Evolutionary conservation across 2,113 vertebrate species (phyloP).

Genomic region (Sturnira hondurensis): DNA sequence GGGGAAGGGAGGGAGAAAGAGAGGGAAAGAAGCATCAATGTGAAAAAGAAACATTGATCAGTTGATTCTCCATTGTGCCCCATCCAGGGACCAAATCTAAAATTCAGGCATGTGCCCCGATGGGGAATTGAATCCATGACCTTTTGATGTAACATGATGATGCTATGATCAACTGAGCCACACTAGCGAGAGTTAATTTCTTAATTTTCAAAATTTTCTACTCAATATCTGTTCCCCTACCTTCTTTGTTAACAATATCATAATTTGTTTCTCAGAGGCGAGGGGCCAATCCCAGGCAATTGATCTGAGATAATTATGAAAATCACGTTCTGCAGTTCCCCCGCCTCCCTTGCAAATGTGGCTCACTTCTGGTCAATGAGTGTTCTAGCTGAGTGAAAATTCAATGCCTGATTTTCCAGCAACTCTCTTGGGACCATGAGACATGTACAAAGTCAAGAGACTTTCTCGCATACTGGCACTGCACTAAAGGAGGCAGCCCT

Average conservation of each 20-base stretch:
- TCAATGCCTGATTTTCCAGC: background rate
- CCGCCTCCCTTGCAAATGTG: background rate
- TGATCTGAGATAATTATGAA: background rate
- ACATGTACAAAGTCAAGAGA: background rate
- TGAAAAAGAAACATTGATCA: too few species aligned
- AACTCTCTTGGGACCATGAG: background rate
- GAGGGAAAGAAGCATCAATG: too few species aligned
- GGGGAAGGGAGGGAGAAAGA: too few species aligned
- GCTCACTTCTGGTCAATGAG: background rate
- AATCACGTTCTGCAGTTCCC: background rate
- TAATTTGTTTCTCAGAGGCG: background rate
- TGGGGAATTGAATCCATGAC: too few species aligned
- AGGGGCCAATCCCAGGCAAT: background rate
- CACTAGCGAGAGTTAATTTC: background rate
- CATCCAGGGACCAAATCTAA: too few species aligned
- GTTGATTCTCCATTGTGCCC: too few species aligned
- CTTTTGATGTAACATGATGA: too few species aligned
- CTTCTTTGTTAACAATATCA: background rate
- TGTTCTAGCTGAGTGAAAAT: background rate
- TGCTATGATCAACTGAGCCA: too few species aligned
- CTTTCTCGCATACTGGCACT: background rate
- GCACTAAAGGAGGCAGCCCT: background rate
- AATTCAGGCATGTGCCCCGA: too few species aligned
- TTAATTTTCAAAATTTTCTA: conserved; percentile 28
- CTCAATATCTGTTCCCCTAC: background rate